Base-by-base conservation (phyloP, 2,113 vertebrate genomes). In the Gobio gobio region DNA sequence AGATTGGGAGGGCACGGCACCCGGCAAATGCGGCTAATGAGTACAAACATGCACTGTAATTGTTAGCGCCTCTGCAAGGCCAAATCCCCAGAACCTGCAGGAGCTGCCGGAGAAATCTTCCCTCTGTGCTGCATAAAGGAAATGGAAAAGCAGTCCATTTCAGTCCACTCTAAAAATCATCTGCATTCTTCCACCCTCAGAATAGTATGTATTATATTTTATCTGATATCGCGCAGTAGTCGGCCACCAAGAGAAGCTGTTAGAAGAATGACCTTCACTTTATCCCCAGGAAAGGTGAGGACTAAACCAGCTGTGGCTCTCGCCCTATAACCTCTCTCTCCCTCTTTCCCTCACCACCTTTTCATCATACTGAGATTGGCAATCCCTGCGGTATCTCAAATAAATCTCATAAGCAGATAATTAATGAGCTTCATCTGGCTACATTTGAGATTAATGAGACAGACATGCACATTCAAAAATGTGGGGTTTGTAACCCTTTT, bases 11-110 rank as follows among this genome's bases (percentile, higher is more conserved):
- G 76, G 80, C 85, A 77, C 56, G 20, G 22, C 36, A 72, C 54
- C 86, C 73, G 22, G 87, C 83, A 89, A 84, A 87, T 61, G 24
- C 72, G 72, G 83, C 73, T 91, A 89, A 91, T 89, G 85, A 90
- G 78, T 87, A 87, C 90, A 91, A 92, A 92, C 89, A 88, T 47
- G 13, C 36, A 72, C 72, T 73, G 26, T 92, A 91, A 93, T 91
- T 92, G 87, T 76, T 84, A 82, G 83, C 72, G 63, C 83, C 59
- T 13, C 83, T 54, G 77, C 43, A 66, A 83, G 88, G 85, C 87
- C 87, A 51, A 88, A 86, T 84, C 75, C 74, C 33, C 20, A 22
- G 80, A 87, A 88, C 88, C 86, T 89, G 88, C 81, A 45, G 70
- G 33, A 74, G 86, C 54, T 81, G 74, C 82, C 78, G 83, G 61